Evolutionary conservation across 2,888 invertebrate species (phyloP).

Genomic region (Hyppa rectilinea): DNA sequence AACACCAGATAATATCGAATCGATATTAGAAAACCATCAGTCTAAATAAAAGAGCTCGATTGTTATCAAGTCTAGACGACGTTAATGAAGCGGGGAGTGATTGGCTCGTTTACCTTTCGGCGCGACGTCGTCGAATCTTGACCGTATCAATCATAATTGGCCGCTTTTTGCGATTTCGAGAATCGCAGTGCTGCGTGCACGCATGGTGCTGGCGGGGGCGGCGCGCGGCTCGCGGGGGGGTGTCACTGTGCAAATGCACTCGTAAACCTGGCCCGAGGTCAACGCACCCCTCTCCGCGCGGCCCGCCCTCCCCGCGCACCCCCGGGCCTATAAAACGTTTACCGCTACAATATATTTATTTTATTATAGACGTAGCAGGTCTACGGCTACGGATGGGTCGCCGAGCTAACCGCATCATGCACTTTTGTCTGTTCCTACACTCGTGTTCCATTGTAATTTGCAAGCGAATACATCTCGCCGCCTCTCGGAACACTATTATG

Average conservation of each 20-base stretch:
- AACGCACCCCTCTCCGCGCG: slow-evolving; percentile 81
- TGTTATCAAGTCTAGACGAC: slow-evolving; percentile 70
- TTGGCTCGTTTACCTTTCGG: slow-evolving; percentile 79
- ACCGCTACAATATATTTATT: slow-evolving; percentile 84
- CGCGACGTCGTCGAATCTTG: slow-evolving; percentile 73
- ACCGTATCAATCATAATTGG: slow-evolving; percentile 88
- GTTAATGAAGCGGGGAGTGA: slow-evolving; percentile 67
- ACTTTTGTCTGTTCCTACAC: slow-evolving; percentile 57
- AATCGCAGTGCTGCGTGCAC: slow-evolving; percentile 82
- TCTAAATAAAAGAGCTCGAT: slow-evolving; percentile 48
- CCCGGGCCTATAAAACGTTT: slow-evolving; percentile 80
- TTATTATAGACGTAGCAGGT: slow-evolving; percentile 72
- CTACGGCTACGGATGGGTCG: slow-evolving; percentile 61
- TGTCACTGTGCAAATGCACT: slow-evolving; percentile 90
- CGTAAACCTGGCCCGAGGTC: slow-evolving; percentile 87
- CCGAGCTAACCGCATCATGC: slow-evolving; percentile 67
- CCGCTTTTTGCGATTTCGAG: slow-evolving; percentile 82
- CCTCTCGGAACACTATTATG: slow-evolving; percentile 7
- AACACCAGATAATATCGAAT: slow-evolving; percentile 45
- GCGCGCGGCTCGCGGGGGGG: slow-evolving; percentile 74
- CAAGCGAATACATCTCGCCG: slow-evolving; percentile 30
- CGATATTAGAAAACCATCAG: slow-evolving; percentile 56
- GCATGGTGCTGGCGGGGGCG: slow-evolving; percentile 71
- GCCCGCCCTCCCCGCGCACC: slow-evolving; percentile 70
- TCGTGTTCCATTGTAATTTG: slow-evolving; percentile 51